Percentiles rank a stretch among this genome's conserved stretches.
phyloP scores from a whole-genome alignment of 2,797 vertebrate genomes.

The Neosilurus mollespiculum region DNA sequence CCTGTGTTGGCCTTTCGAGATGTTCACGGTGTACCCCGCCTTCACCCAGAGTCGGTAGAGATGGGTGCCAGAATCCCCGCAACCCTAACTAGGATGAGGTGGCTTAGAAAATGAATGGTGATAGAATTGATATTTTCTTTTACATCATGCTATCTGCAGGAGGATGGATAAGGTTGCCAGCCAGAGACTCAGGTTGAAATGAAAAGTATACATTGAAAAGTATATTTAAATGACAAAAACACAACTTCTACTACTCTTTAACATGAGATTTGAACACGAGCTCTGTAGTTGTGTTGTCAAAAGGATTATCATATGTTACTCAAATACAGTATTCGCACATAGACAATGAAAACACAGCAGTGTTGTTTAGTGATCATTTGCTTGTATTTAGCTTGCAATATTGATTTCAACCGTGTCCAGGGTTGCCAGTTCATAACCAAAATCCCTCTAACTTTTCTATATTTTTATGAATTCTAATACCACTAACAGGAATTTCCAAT shows the following conservation, averaged over 20 bases:
- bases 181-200: background rate
- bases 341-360: background rate
- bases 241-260: background rate
- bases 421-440: background rate
- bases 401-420: background rate
- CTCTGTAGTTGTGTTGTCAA: background rate
- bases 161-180: background rate
- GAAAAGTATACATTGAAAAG: background rate
- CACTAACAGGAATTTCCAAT: background rate
- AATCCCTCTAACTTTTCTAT: background rate
- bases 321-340: background rate
- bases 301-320: too few species aligned
- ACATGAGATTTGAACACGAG: background rate
- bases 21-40: too few species aligned
- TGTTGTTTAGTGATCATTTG: background rate
- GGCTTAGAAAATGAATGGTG: too few species aligned
- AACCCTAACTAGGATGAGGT: too few species aligned
- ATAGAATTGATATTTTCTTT: background rate
- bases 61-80: too few species aligned
- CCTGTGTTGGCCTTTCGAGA: too few species aligned
- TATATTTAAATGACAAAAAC: background rate
- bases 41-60: too few species aligned
- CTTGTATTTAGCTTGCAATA: background rate
- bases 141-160: background rate
- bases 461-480: background rate